Evolutionary conservation across 1,140 invertebrate species (phyloP).

Genomic region (Prorops nasuta): DNA sequence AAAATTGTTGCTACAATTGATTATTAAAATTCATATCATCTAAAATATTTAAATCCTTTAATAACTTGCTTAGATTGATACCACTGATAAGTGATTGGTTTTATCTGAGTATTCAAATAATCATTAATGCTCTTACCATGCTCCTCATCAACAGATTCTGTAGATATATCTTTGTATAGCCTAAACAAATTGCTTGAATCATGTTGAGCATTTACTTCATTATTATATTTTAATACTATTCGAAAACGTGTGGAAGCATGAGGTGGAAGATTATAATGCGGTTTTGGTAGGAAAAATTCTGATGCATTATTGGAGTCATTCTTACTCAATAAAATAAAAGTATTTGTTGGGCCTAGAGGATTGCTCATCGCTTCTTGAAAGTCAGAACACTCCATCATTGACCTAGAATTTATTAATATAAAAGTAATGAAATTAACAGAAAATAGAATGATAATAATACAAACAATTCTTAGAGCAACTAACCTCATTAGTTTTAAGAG

Average conservation of each 20-base stretch:
- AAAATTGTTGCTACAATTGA: too few species aligned
- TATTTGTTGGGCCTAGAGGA: constrained; percentile 44
- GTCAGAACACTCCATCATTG: constrained; percentile 41
- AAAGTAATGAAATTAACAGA: constrained; percentile 5
- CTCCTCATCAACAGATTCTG: constrained; percentile 17
- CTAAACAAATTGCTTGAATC: constrained; percentile 37
- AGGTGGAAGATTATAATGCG: constrained; percentile 32
- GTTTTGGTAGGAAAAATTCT: constrained; percentile 48
- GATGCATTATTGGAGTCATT: constrained; percentile 38
- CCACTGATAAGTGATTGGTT: constrained; percentile 37
- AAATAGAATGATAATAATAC: background rate
- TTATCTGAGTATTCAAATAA: constrained; percentile 10
- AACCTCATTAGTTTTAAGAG: constrained; percentile 49
- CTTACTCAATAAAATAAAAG: constrained; percentile 47
- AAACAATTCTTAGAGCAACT: too few species aligned
- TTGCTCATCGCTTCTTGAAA: constrained; percentile 44
- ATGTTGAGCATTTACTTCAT: constrained; percentile 27
- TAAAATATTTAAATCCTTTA: constrained; percentile 46
- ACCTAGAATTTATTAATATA: too few species aligned
- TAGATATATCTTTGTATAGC: constrained; percentile 35
- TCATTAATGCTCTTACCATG: constrained; percentile 5
- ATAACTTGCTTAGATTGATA: constrained; percentile 49
- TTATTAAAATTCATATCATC: constrained; percentile 16
- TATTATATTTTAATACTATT: constrained; percentile 38
- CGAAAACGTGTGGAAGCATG: constrained; percentile 29